Base-by-base conservation (phyloP, 2,113 vertebrate species). In the Pterocles burchelli region DNA sequence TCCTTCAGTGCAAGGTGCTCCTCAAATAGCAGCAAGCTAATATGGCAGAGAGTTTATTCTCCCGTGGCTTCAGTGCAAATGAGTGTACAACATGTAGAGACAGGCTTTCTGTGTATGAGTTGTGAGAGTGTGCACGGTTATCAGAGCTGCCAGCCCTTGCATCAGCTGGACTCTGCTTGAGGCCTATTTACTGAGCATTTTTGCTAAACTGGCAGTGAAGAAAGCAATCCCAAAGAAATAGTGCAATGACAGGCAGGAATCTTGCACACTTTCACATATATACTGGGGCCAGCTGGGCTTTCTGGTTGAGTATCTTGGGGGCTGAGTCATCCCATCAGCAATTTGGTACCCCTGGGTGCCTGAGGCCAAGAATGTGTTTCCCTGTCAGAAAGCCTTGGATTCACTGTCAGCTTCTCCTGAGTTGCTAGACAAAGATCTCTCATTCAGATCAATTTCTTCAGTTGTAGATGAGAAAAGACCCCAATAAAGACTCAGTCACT, bases 211-310 rank as follows among this genome's bases (percentile, higher is more conserved):
- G 55, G 7, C 19, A 80, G 58, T 16, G 12, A 91, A 82, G 74
- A 82, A 78, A 93, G 38, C 29, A 59, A 20, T 72, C 82, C 3
- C 7, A 70, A 89, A 83, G 48, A 88, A 94, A 88, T 57, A 84
- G 29, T 83, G 45, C 15, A 0, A 1, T 71, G 48, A 79, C 61
- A 89, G 43, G 29, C 62, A 88, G 67, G 62, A 65, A 81, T 90
- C 55, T 70, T 72, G 17, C n/a, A 72, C 18, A 34, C 31, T 80
- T 41, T 29, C 58, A 77, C 33, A 10, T 48, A 31, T 19, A 21
- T 62, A 7, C n/a, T 68, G 22, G 70, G 17, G 20, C 33, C 75
- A 87, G 51, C 51, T 74, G 85, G 52, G 49, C 22, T 90, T 94
- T 88, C 85, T 88, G 46, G 19, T 70, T 1, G 1, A 83, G 17